Evolutionary conservation across 1,140 invertebrate species (phyloP).

Genomic region (Heterodera schachtii): DNA sequence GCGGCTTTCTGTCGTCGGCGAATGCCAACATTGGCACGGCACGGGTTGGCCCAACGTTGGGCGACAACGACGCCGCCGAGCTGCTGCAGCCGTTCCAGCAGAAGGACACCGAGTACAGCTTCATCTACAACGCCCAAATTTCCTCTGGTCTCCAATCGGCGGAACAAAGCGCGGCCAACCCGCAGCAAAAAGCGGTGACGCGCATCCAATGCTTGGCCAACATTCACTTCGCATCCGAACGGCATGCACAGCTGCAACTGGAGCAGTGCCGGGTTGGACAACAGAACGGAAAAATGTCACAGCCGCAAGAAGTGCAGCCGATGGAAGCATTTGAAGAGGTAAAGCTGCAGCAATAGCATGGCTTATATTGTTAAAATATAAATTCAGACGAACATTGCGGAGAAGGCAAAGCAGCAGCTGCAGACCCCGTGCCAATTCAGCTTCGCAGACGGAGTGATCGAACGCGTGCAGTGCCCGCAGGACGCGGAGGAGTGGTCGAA

Average conservation of each 20-base stretch:
- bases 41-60: background rate
- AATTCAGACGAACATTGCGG: slow-evolving; percentile 29
- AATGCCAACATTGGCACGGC: background rate
- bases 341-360: background rate
- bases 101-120: slow-evolving; percentile 29
- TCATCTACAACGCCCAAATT: slow-evolving; percentile 38
- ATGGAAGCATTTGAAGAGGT: slow-evolving; percentile 33
- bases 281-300: slow-evolving; percentile 30
- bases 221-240: slow-evolving; percentile 31
- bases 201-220: slow-evolving; percentile 38
- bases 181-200: slow-evolving; percentile 42
- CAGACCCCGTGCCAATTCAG: slow-evolving; percentile 39
- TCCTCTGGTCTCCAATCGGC: slow-evolving; percentile 19
- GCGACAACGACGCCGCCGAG: background rate
- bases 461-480: slow-evolving; percentile 33
- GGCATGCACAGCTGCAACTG: slow-evolving; percentile 27
- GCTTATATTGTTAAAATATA: too few species aligned
- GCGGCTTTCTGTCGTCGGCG: too few species aligned
- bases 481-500: slow-evolving; percentile 42
- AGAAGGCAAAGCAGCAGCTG: slow-evolving; percentile 24
- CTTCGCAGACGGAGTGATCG: slow-evolving; percentile 41
- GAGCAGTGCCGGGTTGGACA: slow-evolving; percentile 35
- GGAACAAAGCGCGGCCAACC: background rate
- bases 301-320: slow-evolving; percentile 29
- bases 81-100: slow-evolving; percentile 31